phyloP scores from a whole-genome alignment of 2,797 vertebrate species.

The Urosaurus nigricauda region DNA sequence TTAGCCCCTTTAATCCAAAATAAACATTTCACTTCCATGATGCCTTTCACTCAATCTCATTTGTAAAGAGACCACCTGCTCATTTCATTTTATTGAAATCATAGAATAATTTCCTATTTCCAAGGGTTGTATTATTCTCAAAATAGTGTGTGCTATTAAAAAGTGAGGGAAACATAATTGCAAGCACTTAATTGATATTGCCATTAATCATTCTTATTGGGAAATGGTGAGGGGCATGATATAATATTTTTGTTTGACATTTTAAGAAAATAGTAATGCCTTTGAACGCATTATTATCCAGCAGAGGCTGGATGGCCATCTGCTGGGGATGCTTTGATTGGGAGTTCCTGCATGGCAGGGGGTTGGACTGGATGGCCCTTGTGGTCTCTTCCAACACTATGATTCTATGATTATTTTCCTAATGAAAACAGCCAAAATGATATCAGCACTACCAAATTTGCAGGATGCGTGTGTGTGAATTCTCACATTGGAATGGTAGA shows the following conservation, averaged over 20 bases:
- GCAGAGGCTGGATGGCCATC: too few species aligned
- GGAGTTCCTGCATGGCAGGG: too few species aligned
- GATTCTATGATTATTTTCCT: too few species aligned
- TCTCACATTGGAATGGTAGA: not conserved
- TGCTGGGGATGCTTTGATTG: too few species aligned
- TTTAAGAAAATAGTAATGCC: not conserved
- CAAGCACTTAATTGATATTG: not conserved
- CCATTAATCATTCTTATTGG: constrained; percentile 5
- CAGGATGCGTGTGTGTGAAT: too few species aligned
- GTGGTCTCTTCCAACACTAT: too few species aligned
- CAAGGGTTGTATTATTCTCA: constrained; percentile 11
- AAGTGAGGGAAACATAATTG: constrained; percentile 20
- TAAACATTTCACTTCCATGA: not conserved
- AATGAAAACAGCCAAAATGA: not conserved
- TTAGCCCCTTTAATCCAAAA: constrained; percentile 15
- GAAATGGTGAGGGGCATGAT: not conserved
- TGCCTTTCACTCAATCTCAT: not conserved
- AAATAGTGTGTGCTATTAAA: constrained; percentile 23
- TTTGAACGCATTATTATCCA: not conserved
- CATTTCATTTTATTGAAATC: constrained; percentile 26
- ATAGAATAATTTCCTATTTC: constrained; percentile 9
- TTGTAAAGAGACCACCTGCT: constrained; percentile 24
- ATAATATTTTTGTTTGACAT: not conserved
- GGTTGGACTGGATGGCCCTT: too few species aligned
- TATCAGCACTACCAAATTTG: not conserved